Percentiles rank a stretch among this genome's conserved stretches.
Conservation (phyloP, 2,797 vertebrate species). For the Schizopygopsis pylzovi region DNA sequence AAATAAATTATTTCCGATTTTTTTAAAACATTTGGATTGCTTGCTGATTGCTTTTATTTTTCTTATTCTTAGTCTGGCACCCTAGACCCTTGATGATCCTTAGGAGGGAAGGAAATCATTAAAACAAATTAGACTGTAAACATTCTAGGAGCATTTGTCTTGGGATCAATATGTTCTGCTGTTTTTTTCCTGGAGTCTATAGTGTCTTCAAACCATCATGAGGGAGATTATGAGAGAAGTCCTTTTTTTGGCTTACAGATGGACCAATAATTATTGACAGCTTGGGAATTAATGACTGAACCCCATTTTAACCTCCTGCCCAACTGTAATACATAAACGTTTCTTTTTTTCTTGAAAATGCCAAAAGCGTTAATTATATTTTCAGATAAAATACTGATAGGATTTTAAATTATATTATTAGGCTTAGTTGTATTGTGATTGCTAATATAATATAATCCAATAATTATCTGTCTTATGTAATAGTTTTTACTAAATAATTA, state of each 20-base stretch:
- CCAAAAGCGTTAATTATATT: not conserved
- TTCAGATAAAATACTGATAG: not conserved
- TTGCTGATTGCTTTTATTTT: conserved; percentile 39
- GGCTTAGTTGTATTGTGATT: not conserved
- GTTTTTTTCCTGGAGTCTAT: conserved; percentile 79
- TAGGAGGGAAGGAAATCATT: conserved; percentile 63
- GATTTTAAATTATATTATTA: not conserved
- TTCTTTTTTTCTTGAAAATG: conserved; percentile 12
- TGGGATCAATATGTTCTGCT: conserved; percentile 78
- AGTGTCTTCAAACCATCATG: conserved; percentile 82
- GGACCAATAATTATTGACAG: conserved; percentile 86
- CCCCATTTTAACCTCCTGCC: conserved; percentile 74
- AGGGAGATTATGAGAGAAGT: conserved; percentile 76
- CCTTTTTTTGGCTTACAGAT: conserved; percentile 79
- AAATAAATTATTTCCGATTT: not conserved
- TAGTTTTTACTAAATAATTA: not conserved
- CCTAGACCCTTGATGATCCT: conserved; percentile 52
- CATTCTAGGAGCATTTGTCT: conserved; percentile 76
- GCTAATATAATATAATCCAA: not conserved
- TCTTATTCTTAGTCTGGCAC: conserved; percentile 48
- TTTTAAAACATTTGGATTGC: not conserved
- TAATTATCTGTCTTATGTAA: not conserved
- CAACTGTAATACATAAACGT: conserved; percentile 38
- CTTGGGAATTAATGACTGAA: conserved; percentile 85
- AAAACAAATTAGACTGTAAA: conserved; percentile 68